Conservation (phyloP, 1,140 invertebrate species). For the Zaprionus vittiger region DNA sequence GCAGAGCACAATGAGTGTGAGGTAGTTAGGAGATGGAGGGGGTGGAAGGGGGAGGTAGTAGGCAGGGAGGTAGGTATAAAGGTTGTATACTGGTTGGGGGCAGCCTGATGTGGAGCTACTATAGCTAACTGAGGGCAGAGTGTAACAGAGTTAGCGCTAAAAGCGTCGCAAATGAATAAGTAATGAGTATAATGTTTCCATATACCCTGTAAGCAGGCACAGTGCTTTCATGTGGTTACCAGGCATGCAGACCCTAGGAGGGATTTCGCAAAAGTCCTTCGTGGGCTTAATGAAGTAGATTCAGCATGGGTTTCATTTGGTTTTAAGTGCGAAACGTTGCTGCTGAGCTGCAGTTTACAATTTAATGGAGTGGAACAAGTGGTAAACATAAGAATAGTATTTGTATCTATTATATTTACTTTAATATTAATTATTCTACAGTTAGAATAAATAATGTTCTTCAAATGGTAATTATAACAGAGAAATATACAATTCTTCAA, state of each 20-base stretch:
- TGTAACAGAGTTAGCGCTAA: slow-evolving; percentile 62
- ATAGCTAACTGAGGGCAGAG: slow-evolving; percentile 8
- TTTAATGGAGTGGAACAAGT: background rate
- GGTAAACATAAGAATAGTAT: background rate
- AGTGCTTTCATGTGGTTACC: slow-evolving; percentile 2
- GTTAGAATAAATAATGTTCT: too few relatives aligned
- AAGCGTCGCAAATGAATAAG: slow-evolving; percentile 77
- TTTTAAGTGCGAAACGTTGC: background rate
- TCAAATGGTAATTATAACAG: too few relatives aligned
- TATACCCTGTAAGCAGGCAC: slow-evolving; percentile 28
- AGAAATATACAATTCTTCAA: too few relatives aligned
- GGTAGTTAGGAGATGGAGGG: background rate
- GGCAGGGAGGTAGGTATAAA: background rate
- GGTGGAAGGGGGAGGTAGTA: slow-evolving; percentile 13
- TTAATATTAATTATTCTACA: too few relatives aligned
- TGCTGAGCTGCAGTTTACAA: background rate
- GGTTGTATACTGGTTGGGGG: background rate
- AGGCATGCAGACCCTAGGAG: background rate
- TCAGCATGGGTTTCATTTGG: background rate
- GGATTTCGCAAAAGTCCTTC: background rate
- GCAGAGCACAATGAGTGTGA: slow-evolving; percentile 31
- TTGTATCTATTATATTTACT: too few relatives aligned
- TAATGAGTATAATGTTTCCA: slow-evolving; percentile 57
- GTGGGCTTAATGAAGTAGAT: background rate
- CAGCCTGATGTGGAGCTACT: background rate